Percentiles rank a stretch among this genome's conserved stretches.
These are phyloP conservation scores for Rutpela maculata DNA, from an alignment of 2,888 invertebrate species.

Conservation along the genomic window DNA sequence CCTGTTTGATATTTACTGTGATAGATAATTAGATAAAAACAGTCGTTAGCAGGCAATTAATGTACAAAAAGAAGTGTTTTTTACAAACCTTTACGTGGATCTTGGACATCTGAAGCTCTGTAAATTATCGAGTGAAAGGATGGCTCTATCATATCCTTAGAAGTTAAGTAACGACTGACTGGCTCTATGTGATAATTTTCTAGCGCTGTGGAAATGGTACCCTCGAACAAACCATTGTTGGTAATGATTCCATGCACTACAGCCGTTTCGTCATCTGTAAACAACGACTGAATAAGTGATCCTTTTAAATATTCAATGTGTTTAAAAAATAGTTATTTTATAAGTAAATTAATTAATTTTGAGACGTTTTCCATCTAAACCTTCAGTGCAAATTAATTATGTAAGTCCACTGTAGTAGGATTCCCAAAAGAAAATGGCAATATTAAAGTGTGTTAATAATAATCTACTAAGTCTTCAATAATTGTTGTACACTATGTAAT, in stretches of 20 bases:
- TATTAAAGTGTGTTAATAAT: too few species aligned
- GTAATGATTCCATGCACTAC: constrained; percentile 91
- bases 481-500: too few species aligned
- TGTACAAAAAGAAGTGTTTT: background rate
- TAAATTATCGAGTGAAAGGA: constrained; percentile 91
- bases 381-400: too few species aligned
- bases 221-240: constrained; percentile 91
- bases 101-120: constrained; percentile 85
- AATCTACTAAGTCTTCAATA: too few species aligned
- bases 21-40: background rate
- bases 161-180: constrained; percentile 78
- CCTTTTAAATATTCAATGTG: background rate
- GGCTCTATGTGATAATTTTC: constrained; percentile 93
- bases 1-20: background rate
- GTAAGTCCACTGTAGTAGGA: too few species aligned
- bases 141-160: constrained; percentile 43
- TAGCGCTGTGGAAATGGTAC: constrained; percentile 85
- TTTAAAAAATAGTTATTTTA: background rate
- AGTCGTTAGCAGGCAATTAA: background rate
- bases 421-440: too few species aligned
- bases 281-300: background rate
- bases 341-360: background rate
- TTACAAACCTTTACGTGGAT: constrained; percentile 69
- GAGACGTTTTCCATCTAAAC: background rate
- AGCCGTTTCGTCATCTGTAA: constrained; percentile 88